Conservation (phyloP, 1,140 invertebrate genomes). For the Argopecten irradians region DNA sequence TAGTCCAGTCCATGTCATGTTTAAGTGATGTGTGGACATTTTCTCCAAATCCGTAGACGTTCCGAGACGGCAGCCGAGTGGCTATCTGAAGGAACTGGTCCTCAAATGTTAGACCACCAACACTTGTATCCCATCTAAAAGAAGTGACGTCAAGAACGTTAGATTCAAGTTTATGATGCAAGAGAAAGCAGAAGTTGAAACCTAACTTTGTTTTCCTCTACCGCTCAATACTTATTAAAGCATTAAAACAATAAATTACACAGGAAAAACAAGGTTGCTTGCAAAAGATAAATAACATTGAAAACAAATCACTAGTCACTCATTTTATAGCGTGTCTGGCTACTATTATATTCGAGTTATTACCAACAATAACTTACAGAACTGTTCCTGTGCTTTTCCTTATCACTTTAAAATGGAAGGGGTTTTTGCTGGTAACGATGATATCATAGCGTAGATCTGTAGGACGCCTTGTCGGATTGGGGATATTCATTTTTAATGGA, state of each 20-base stretch:
- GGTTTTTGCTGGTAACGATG: constrained; percentile 58
- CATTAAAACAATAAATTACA: too few relatives aligned
- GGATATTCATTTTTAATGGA: constrained; percentile 55
- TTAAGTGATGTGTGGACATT: constrained; percentile 78
- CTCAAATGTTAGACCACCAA: constrained; percentile 85
- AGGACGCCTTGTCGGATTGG: constrained; percentile 29
- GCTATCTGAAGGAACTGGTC: constrained; percentile 92
- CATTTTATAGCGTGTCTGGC: too few relatives aligned
- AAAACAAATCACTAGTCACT: too few relatives aligned
- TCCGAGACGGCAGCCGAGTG: constrained; percentile 82
- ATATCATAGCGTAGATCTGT: constrained; percentile 60
- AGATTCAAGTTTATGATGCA: too few relatives aligned
- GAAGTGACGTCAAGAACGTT: too few relatives aligned
- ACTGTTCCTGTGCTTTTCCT: constrained; percentile 67
- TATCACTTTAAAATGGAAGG: constrained; percentile 75
- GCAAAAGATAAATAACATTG: too few relatives aligned
- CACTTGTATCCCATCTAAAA: constrained; percentile 84
- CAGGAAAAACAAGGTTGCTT: too few relatives aligned
- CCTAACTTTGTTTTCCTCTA: too few relatives aligned
- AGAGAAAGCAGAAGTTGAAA: too few relatives aligned
- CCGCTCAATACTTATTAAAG: too few relatives aligned
- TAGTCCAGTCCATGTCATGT: constrained; percentile 72
- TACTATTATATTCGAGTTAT: too few relatives aligned
- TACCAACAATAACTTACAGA: constrained; percentile 66
- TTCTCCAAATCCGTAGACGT: constrained; percentile 91